Conservation (phyloP, 2,797 vertebrate species). For the Pipistrellus pygmaeus region DNA sequence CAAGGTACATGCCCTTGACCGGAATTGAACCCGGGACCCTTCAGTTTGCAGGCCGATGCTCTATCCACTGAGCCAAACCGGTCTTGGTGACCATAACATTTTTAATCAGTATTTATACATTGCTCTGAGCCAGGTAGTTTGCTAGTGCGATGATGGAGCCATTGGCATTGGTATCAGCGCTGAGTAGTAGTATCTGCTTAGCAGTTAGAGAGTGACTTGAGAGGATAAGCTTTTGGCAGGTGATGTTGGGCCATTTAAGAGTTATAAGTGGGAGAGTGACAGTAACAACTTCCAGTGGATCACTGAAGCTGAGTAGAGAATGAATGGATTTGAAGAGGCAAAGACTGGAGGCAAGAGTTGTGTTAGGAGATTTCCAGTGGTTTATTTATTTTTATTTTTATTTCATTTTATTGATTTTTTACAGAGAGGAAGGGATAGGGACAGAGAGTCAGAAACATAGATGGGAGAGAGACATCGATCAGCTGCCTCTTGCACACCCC, state of each 20-base stretch:
- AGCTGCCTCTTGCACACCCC: too few relatives aligned
- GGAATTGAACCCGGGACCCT: too few relatives aligned
- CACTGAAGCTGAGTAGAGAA: constrained; percentile 1
- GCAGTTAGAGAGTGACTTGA: neutral
- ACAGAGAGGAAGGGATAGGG: too few relatives aligned
- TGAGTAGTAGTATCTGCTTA: neutral
- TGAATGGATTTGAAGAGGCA: neutral
- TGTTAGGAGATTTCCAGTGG: constrained; percentile 40
- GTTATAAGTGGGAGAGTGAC: neutral
- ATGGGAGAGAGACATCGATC: too few relatives aligned
- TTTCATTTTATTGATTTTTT: too few relatives aligned
- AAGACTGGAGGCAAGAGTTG: neutral
- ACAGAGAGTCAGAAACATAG: too few relatives aligned
- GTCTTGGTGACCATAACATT: neutral
- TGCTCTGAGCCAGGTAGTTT: neutral
- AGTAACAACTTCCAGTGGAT: constrained; percentile 37
- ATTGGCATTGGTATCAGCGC: neutral
- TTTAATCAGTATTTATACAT: neutral
- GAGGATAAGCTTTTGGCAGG: constrained; percentile 11
- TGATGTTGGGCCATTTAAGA: constrained; percentile 8
- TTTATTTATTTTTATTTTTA: neutral
- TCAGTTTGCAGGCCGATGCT: too few relatives aligned
- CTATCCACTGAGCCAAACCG: too few relatives aligned
- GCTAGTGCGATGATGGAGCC: neutral
- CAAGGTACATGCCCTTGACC: too few relatives aligned